Percentiles rank a stretch among this genome's conserved stretches.
Conservation (phyloP, 2,113 vertebrate species). For the Silurus asotus region DNA sequence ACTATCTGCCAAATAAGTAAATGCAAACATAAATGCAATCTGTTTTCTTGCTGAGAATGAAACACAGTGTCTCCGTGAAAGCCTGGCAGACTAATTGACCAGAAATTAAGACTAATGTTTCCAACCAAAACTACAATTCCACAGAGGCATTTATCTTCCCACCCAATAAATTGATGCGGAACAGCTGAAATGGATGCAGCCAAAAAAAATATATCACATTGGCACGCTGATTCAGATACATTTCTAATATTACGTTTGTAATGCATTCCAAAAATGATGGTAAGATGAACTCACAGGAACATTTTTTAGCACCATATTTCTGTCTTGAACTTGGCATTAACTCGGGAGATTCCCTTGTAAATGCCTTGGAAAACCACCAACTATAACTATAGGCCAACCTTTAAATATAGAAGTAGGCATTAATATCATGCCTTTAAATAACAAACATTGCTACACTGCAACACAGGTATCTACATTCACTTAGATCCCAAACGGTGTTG, state of each 20-base stretch:
- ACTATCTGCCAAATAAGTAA: background rate
- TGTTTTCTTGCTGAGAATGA: constrained; percentile 1
- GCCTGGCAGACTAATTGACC: background rate
- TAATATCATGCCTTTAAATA: constrained; percentile 21
- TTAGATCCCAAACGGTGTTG: background rate
- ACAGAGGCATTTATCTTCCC: constrained; percentile 5
- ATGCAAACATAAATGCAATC: constrained; percentile 5
- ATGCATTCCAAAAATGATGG: background rate
- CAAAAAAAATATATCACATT: background rate
- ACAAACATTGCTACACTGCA: background rate
- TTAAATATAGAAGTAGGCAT: constrained; percentile 23
- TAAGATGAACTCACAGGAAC: background rate
- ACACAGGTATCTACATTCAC: constrained; percentile 1
- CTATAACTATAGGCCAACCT: constrained; percentile 12
- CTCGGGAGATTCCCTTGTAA: constrained; percentile 24
- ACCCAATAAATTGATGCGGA: background rate
- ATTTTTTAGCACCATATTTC: background rate
- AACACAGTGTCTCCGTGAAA: constrained; percentile 5
- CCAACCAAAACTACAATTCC: background rate
- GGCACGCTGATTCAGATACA: background rate
- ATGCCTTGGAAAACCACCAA: constrained; percentile 28
- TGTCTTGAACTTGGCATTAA: background rate
- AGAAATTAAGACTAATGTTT: constrained; percentile 23
- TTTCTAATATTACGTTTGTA: background rate
- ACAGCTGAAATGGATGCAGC: background rate